phyloP scores from a whole-genome alignment of 2,113 vertebrate species.

The Mixornis gularis region DNA sequence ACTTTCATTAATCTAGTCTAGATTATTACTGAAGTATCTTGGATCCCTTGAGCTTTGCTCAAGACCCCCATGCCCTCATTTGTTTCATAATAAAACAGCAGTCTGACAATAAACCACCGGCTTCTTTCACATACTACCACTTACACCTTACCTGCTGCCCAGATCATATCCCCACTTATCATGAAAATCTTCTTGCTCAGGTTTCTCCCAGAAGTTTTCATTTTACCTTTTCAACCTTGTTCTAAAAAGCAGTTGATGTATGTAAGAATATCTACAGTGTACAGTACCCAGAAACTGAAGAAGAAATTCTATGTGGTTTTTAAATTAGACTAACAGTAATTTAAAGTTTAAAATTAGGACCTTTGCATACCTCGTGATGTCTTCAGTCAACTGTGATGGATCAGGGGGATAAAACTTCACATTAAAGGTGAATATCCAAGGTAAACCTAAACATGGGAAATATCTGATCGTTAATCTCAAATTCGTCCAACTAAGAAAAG shows the following conservation, averaged over 20 bases:
- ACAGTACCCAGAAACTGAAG: not conserved
- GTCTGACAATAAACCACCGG: not conserved
- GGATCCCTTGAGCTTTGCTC: not conserved
- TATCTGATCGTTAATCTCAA: not conserved
- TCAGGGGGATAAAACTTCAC: slow-evolving; percentile 99
- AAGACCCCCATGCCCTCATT: not conserved
- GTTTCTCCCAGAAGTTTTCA: not conserved
- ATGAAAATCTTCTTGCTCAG: not conserved
- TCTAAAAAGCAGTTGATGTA: not conserved
- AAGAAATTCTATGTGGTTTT: not conserved
- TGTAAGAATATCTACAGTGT: not conserved
- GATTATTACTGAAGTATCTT: not conserved
- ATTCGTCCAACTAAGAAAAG: not conserved
- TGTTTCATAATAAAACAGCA: not conserved
- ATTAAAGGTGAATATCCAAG: slow-evolving; percentile 93
- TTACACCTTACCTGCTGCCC: not conserved
- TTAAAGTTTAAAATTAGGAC: not conserved
- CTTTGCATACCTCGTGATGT: slow-evolving; percentile 88
- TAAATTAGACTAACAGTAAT: not conserved
- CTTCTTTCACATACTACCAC: not conserved
- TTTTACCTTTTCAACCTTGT: not conserved
- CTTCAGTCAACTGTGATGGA: slow-evolving; percentile 91
- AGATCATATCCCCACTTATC: not conserved
- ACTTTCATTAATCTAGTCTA: not conserved
- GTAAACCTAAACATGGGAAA: slow-evolving; percentile 77